Evolutionary conservation across 2,113 vertebrate genomes (phyloP), one percentile per base, ranked within the genome.

Genomic region (Ranitomeya imitator): DNA sequence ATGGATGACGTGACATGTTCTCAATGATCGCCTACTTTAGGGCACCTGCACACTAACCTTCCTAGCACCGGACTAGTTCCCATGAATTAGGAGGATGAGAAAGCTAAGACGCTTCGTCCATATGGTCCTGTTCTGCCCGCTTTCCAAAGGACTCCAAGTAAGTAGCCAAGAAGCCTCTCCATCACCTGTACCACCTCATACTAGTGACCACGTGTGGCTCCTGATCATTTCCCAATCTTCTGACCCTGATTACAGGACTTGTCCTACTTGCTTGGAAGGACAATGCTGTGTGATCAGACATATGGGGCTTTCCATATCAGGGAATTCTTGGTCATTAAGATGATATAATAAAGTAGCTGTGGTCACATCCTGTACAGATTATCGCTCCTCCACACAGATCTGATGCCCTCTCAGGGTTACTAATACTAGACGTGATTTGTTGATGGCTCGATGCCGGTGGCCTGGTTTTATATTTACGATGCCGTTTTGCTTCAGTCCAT

Each of bases 131-230:
- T 96, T 97, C 92, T 97, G 97, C 90, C 97, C 97, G 19, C 90
- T 96, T 84, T 95, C 97, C 84, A 96, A 96, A 91, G 97, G 97
- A 69, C 92, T 97, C 93, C 97, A 98, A 97, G 96, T 97, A 93
- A 51, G 65, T 54, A 51, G 18, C 12, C 2, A n/a, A 55, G 11
- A 11, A 57, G 8, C 8, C 9, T n/a, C 26, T 23, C 12, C 13
- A 21, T 78, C 21, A 0, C 19, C 60, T 67, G 81, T 63, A 52
- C 0, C 37, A 57, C 55, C 3, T 57, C 12, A 13, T 57, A 57
- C 55, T 57, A 57, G 55, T 57, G 55, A 57, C 55, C 55, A 7
- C 55, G 55, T 18, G 71, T 45, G 31, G 52, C 71, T 18, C 9
- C 2, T 45, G n/a, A 16, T 45, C 71, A 7, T 9, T 3, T 76